phyloP scores from a whole-genome alignment of 2,113 vertebrate genomes.

The Stegastes partitus region DNA sequence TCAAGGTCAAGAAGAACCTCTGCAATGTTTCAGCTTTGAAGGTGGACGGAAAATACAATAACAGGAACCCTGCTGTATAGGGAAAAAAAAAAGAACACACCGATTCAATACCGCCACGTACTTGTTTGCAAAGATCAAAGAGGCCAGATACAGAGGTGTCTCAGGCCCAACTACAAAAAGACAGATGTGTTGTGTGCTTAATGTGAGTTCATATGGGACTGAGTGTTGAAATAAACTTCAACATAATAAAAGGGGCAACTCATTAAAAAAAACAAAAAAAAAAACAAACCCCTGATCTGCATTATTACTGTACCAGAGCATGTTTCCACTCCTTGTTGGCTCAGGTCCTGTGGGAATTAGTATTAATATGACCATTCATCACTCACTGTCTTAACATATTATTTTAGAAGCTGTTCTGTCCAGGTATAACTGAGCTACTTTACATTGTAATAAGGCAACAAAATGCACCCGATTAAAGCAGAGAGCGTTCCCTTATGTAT shows the following conservation, averaged over 20 bases:
- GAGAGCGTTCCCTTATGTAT: conserved; percentile 91
- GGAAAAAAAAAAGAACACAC: conserved; percentile 47
- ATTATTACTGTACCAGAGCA: conserved; percentile 17
- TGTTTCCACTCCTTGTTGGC: conserved; percentile 64
- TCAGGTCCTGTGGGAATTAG: conserved; percentile 62
- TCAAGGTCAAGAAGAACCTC: conserved; percentile 80
- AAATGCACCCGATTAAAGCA: conserved; percentile 91
- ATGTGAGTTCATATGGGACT: conserved; percentile 29
- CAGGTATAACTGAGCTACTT: conserved; percentile 89
- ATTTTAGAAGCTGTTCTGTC: conserved; percentile 85
- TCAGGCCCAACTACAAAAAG: conserved; percentile 34
- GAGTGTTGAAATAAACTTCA: conserved; percentile 37
- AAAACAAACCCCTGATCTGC: conserved; percentile 29
- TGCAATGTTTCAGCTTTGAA: conserved; percentile 75
- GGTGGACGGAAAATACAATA: conserved; percentile 79
- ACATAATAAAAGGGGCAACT: conserved; percentile 44
- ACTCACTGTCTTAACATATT: conserved; percentile 61
- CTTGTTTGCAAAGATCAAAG: conserved; percentile 63
- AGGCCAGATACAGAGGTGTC: conserved; percentile 46
- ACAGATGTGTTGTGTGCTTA: conserved; percentile 33
- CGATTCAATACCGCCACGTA: conserved; percentile 50
- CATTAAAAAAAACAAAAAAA: conserved; percentile 18
- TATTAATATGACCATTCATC: conserved; percentile 68
- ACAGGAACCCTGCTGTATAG: conserved; percentile 76
- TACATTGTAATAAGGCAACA: conserved; percentile 90